Evolutionary conservation across 1,140 invertebrate species (phyloP), one percentile per base, ranked within the genome.

Genomic region (Catajapyx aquilonaris): DNA sequence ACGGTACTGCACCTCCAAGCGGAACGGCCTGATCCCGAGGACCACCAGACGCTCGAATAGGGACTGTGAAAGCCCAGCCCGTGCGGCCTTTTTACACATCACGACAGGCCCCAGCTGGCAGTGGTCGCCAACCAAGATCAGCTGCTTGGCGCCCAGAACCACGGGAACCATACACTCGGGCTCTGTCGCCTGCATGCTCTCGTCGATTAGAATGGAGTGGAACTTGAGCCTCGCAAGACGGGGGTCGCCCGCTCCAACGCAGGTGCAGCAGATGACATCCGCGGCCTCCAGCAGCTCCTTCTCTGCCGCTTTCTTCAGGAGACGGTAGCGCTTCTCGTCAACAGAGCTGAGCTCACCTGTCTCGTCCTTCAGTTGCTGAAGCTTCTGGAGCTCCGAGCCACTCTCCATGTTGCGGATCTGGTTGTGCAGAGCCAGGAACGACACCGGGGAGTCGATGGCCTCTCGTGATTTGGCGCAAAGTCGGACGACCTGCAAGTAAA

Each of bases 161-260:
- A 98, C 91, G 0, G 95, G 90, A 4, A 97, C 91, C 86, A 97
- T 94, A 51, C 91, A 95, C 49, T 97, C 91, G 0, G 91, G 91
- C 54, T 97, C 93, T 2, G 94, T 98, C 0, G 88, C 86, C 61
- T 98, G 85, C 72, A 76, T 71, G 45, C 88, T 93, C 57, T 99
- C 95, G 54, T 99, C 95, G 42, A 99, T 97, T 0, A 99, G 67
- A 39, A 98, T 96, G 4, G 88, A 93, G 46, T 90, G 78, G 58
- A 98, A 98, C 47, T 95, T 86, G 43, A 97, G 72, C 20, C 87
- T 68, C 3, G 77, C 71, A 2, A 99, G 55, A 17, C 94, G 61
- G 0, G 86, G 84, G 62, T 99, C 95, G 2, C 95, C 94, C 10
- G 95, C 91, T 23, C 91, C 91, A 0, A 99, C 93, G 59, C 94